These are phyloP conservation scores for Hanleya hanleyi DNA, from an alignment of 2,888 invertebrate species.

Conservation along the genomic window DNA sequence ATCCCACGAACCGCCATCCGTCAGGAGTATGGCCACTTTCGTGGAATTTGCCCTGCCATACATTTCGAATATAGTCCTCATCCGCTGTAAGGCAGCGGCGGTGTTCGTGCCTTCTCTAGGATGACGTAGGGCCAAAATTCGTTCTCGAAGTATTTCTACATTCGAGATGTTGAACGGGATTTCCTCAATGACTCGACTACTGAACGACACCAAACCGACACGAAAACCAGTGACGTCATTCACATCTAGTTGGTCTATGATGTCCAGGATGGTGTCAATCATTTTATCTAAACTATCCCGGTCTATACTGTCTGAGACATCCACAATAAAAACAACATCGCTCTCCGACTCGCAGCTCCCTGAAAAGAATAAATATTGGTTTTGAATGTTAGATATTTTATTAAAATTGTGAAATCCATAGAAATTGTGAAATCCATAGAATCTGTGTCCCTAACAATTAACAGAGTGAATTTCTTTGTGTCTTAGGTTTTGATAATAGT, in stretches of 20 bases:
- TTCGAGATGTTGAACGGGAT: neutral
- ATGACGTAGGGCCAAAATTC: neutral
- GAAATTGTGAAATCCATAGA: too few species aligned
- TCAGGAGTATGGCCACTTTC: neutral
- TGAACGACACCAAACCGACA: neutral
- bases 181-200: neutral
- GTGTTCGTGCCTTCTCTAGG: neutral
- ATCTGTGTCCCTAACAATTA: too few species aligned
- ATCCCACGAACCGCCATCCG: neutral
- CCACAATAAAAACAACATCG: neutral
- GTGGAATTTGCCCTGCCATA: neutral
- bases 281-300: neutral
- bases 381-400: too few species aligned
- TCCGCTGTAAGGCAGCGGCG: neutral
- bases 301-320: slow-evolving; percentile 3
- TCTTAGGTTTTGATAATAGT: too few species aligned
- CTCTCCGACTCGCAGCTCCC: neutral
- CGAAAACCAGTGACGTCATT: neutral
- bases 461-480: too few species aligned
- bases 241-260: neutral
- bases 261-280: neutral
- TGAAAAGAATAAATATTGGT: too few species aligned
- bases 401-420: too few species aligned
- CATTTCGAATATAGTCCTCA: neutral
- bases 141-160: neutral